Evolutionary conservation across 2,113 vertebrate genomes (phyloP).

Genomic region (Rhegmatorhina hoffmannsi): DNA sequence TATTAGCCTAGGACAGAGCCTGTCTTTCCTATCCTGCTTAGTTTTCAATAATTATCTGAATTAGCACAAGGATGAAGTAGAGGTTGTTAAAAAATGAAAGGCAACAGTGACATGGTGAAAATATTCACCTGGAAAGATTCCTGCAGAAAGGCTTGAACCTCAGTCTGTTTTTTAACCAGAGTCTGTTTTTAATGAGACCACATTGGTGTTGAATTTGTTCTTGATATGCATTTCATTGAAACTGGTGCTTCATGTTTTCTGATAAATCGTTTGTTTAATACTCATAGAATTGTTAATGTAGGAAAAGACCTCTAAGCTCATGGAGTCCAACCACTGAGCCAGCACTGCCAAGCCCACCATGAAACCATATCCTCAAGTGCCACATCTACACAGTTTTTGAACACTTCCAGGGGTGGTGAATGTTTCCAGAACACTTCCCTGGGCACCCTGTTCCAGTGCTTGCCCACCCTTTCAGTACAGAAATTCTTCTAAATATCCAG

Average conservation of each 20-base stretch:
- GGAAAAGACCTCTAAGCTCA: not conserved
- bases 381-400: rapidly evolving
- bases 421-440: not conserved
- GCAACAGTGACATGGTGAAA: not conserved
- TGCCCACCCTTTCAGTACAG: not conserved
- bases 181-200: not conserved
- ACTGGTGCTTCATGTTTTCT: not conserved
- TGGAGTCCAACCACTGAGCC: not conserved
- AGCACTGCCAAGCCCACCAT: not conserved
- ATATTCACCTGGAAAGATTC: not conserved
- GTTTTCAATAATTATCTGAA: not conserved
- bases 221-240: not conserved
- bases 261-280: not conserved
- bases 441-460: not conserved
- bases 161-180: not conserved
- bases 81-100: not conserved
- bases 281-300: not conserved
- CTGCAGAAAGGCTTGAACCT: not conserved
- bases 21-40: not conserved
- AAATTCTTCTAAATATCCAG: not conserved
- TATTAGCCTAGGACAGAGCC: not conserved
- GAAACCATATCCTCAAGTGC: not conserved
- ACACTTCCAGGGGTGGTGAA: not conserved
- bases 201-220: not conserved
- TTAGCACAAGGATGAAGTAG: not conserved